Percentiles rank a stretch among this genome's conserved stretches.
These are phyloP conservation scores for Natator depressus DNA, from an alignment of 2,113 vertebrate genomes.

Conservation along the genomic window DNA sequence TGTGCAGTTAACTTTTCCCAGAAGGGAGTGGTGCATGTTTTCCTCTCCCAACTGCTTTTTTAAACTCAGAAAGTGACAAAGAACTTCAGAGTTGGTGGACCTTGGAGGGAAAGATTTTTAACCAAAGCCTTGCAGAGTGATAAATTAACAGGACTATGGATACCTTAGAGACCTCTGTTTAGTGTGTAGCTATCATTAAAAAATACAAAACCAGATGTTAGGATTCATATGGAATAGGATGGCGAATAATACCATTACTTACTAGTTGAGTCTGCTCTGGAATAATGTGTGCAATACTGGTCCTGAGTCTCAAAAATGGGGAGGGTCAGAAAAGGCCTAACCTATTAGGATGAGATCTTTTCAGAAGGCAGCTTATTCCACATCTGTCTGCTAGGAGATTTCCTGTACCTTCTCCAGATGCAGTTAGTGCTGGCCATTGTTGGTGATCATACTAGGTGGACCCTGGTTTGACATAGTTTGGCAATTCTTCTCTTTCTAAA, in stretches of 20 bases:
- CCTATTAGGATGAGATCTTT: neutral
- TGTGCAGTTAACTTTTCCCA: neutral
- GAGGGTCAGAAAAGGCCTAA: neutral
- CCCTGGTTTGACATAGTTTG: neutral
- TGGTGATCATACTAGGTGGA: neutral
- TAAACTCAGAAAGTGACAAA: neutral
- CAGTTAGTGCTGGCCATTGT: neutral
- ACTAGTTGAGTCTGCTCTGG: neutral
- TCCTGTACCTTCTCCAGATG: neutral
- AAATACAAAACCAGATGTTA: neutral
- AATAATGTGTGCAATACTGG: neutral
- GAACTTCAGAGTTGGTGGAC: neutral
- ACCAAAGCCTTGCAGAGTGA: neutral
- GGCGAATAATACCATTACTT: neutral
- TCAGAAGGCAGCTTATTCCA: neutral
- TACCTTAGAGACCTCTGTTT: neutral
- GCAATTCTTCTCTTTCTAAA: neutral
- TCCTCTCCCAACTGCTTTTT: neutral
- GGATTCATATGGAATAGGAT: neutral
- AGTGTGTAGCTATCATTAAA: neutral
- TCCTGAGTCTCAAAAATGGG: neutral
- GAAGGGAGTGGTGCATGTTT: neutral
- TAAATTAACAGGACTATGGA: neutral
- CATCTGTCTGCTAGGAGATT: neutral
- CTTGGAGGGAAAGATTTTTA: neutral